Base-by-base conservation (phyloP, 2,797 vertebrate genomes). In the Limosa lapponica region DNA sequence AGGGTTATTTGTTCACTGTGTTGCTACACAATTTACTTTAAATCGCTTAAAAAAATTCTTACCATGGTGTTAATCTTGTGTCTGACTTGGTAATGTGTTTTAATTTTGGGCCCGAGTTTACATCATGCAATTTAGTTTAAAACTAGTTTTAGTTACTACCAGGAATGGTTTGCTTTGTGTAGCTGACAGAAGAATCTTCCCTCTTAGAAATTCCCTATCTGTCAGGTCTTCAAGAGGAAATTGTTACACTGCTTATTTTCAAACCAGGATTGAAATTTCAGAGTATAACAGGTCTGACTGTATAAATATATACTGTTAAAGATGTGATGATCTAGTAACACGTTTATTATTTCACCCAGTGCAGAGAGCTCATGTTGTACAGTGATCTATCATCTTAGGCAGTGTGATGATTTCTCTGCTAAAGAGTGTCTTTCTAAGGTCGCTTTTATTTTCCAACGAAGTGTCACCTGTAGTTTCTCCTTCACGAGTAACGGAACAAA, bases 401-500 rank as follows among this genome's bases (percentile, higher is more conserved):
- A 46, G 9, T 44, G 4, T 24, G 41, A n/a, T 49, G 25, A n/a
- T 88, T 93, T 74, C 34, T 86, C 24, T 88, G 30, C 28, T 62
- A 25, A 70, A 74, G 55, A 59, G 5, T n/a, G 10, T 58, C 11
- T 71, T 81, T 58, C 65, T 87, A 36, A 65, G 44, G 11, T 15
- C 7, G 1, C 52, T 66, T 87, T 34, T 82, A 4, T 71, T 90
- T 95, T 89, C 93, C 59, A 67, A 84, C 46, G 36, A 93, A 98
- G 94, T 61, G 52, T 90, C 92, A 30, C 95, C 96, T 67, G 23
- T 93, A 57, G 93, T 86, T 37, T 94, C 89, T 81, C 91, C 85
- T 86, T 86, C 87, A 57, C 17, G 95, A 93, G 89, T 97, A 30
- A 34, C 61, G 6, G 69, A 95, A 36, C 75, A 92, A 58, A 98